These are phyloP conservation scores for Cynopterus brachyotis DNA, from an alignment of 2,113 vertebrate genomes.

Conservation along the genomic window DNA sequence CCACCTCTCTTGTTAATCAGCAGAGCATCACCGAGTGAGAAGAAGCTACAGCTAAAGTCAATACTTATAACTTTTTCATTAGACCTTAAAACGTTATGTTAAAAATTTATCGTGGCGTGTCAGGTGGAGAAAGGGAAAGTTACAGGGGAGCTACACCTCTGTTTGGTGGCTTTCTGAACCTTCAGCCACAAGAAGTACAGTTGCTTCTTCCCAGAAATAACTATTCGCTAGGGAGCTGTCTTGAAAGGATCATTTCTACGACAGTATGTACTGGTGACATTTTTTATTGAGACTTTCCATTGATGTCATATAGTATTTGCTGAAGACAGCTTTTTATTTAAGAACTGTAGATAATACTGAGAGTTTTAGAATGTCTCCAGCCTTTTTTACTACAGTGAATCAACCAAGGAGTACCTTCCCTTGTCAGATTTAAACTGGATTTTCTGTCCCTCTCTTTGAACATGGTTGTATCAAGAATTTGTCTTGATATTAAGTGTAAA, in stretches of 20 bases:
- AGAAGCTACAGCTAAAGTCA: slow-evolving; percentile 60
- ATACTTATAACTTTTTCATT: slow-evolving; percentile 72
- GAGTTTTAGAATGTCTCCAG: background rate
- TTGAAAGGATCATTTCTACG: slow-evolving; percentile 23
- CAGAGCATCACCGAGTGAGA: background rate
- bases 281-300: slow-evolving; percentile 19
- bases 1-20: slow-evolving; percentile 36
- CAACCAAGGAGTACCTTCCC: background rate
- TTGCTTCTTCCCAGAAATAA: background rate
- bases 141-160: background rate
- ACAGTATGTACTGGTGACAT: background rate
- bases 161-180: background rate
- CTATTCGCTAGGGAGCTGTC: background rate
- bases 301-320: slow-evolving; percentile 37
- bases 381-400: background rate
- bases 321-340: slow-evolving; percentile 53
- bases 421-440: background rate
- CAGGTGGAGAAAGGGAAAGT: background rate
- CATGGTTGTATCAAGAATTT: background rate
- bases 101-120: slow-evolving; percentile 55
- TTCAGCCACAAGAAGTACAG: background rate
- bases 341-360: background rate
- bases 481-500: background rate
- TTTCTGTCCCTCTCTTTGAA: background rate
- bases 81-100: slow-evolving; percentile 50